phyloP scores from a whole-genome alignment of 2,113 vertebrate species.

The Chaenocephalus aceratus region DNA sequence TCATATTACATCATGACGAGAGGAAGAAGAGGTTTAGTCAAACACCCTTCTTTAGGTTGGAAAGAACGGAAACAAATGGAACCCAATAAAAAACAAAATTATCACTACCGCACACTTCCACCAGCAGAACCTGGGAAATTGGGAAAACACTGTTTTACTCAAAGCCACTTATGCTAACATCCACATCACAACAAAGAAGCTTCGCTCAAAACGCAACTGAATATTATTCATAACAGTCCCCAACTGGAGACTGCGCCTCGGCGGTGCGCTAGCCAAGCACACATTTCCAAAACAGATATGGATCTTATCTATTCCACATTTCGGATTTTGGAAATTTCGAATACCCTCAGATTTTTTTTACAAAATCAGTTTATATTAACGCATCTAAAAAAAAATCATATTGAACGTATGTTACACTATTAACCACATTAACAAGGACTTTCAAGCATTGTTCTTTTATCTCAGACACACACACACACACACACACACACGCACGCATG shows the following conservation, averaged over 20 bases:
- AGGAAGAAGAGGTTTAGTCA: constrained; percentile 52
- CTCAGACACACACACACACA: constrained; percentile 11
- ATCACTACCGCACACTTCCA: constrained; percentile 52
- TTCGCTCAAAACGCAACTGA: constrained; percentile 40
- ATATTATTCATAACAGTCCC: constrained; percentile 73
- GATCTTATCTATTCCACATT: constrained; percentile 67
- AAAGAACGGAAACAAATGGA: constrained; percentile 59
- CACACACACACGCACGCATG: constrained; percentile 16
- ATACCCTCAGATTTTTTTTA: background rate
- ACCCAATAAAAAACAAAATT: constrained; percentile 47
- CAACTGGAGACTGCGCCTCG: constrained; percentile 54
- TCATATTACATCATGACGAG: constrained; percentile 70
- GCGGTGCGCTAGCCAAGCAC: constrained; percentile 30
- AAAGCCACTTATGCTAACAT: constrained; percentile 53
- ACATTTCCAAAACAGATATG: constrained; percentile 73
- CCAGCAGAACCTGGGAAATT: constrained; percentile 51
- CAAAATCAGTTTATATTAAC: constrained; percentile 35
- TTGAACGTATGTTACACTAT: constrained; percentile 19
- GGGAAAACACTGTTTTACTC: constrained; percentile 61
- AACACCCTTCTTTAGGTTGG: constrained; percentile 56
- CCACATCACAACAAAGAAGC: constrained; percentile 71
- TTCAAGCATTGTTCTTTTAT: constrained; percentile 29
- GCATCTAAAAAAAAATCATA: background rate
- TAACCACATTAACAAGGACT: constrained; percentile 47
- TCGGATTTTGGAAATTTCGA: constrained; percentile 14